Percentiles rank a stretch among this genome's conserved stretches.
These are phyloP conservation scores for Brachyhypopomus gauderio DNA, from an alignment of 2,113 vertebrate genomes.

Conservation along the genomic window DNA sequence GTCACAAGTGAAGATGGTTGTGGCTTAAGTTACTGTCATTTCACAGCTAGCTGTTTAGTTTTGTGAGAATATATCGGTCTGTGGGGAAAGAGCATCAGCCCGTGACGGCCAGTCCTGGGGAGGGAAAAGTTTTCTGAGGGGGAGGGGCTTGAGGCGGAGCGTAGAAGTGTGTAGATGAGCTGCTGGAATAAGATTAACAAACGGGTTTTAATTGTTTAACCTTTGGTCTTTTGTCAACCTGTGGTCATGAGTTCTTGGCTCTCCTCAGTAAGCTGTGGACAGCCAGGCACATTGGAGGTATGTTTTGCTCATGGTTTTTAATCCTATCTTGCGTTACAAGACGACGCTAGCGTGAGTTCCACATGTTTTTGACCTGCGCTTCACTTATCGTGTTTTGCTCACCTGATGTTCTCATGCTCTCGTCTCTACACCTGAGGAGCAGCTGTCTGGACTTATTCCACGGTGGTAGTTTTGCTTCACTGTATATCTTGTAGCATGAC, in stretches of 20 bases:
- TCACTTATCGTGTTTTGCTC: background rate
- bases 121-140: background rate
- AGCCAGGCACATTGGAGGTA: conserved; percentile 61
- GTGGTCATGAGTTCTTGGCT: conserved; percentile 55
- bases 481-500: too few relatives aligned
- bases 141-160: background rate
- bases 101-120: too few relatives aligned
- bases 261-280: background rate
- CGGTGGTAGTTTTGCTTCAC: too few relatives aligned
- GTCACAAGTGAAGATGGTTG: conserved; percentile 20
- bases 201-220: conserved; percentile 69
- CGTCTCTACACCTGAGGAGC: too few relatives aligned
- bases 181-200: conserved; percentile 71
- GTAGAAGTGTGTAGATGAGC: conserved; percentile 22
- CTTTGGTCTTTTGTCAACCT: conserved; percentile 69
- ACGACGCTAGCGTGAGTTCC: background rate
- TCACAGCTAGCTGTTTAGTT: too few relatives aligned
- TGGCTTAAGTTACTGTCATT: too few relatives aligned
- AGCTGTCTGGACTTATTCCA: too few relatives aligned
- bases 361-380: background rate
- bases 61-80: too few relatives aligned
- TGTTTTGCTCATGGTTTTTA: background rate
- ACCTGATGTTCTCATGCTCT: background rate
- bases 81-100: too few relatives aligned
- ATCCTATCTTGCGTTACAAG: background rate